Evolutionary conservation across 2,113 vertebrate genomes (phyloP).

Genomic region (Clarias gariepinus): DNA sequence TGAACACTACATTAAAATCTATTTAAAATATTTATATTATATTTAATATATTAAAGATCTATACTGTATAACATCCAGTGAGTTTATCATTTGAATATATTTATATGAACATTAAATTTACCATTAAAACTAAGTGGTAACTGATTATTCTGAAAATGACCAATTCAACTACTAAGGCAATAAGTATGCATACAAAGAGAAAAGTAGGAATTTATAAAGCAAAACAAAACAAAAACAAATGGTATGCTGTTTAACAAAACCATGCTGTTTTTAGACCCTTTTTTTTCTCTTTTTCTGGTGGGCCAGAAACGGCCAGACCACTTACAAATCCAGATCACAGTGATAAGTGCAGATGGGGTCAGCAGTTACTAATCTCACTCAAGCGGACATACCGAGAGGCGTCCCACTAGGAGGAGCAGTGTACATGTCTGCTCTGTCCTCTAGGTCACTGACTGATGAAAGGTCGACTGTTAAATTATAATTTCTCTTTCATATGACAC

Average conservation of each 20-base stretch:
- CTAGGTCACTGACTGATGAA: not conserved
- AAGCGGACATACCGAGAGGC: not conserved
- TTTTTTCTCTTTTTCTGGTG: not conserved
- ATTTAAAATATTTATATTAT: too few relatives aligned
- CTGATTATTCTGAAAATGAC: not conserved
- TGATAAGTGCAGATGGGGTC: not conserved
- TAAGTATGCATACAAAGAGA: not conserved
- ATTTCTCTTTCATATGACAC: not conserved
- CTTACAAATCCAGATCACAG: constrained; percentile 29
- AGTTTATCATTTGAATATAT: not conserved
- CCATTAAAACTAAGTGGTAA: not conserved
- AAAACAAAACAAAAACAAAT: not conserved
- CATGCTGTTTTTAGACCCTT: not conserved
- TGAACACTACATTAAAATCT: not conserved
- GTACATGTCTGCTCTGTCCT: not conserved
- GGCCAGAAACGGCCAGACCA: not conserved
- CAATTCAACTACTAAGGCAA: not conserved
- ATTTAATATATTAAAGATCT: too few relatives aligned
- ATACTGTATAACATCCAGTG: not conserved
- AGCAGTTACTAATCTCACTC: constrained; percentile 23
- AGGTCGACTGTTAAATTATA: not conserved
- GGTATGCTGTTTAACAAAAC: not conserved
- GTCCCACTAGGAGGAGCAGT: constrained; percentile 10
- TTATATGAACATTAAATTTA: not conserved
- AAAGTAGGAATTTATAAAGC: not conserved